Evolutionary conservation across 2,888 invertebrate genomes (phyloP).

Genomic region (Morpho deidamia): DNA sequence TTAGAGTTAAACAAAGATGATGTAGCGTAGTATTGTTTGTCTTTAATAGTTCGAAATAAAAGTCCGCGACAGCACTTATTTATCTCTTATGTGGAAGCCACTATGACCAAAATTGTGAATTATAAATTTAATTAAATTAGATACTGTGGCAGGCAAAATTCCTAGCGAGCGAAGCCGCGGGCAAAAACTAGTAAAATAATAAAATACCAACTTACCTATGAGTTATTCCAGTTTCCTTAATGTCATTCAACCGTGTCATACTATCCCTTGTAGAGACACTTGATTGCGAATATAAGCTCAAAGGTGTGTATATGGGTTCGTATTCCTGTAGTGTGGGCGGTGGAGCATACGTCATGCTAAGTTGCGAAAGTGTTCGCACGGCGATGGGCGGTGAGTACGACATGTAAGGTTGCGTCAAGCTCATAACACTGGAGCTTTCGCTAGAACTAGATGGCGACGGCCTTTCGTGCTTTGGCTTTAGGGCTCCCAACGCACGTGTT

Average conservation of each 20-base stretch:
- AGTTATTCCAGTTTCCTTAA: constrained; percentile 61
- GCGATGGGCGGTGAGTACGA: constrained; percentile 76
- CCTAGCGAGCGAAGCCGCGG: no score
- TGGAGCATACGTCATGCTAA: constrained; percentile 80
- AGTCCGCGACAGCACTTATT: no score
- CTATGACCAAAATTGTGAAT: no score
- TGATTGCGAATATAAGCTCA: constrained; percentile 68
- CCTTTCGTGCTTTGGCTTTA: constrained; percentile 80
- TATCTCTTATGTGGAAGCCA: no score
- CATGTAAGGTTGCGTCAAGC: constrained; percentile 69
- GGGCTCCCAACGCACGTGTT: constrained; percentile 84
- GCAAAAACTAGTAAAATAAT: neutral
- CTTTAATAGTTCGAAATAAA: no score
- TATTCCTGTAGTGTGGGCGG: constrained; percentile 77
- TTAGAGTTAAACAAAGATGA: no score
- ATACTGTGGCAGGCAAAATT: no score
- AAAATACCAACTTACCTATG: constrained; percentile 48
- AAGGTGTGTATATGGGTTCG: constrained; percentile 69
- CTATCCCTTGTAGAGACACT: constrained; percentile 69
- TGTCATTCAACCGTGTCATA: constrained; percentile 66
- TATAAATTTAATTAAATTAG: no score
- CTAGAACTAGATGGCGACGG: constrained; percentile 84
- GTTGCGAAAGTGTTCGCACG: constrained; percentile 73
- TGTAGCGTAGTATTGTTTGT: no score
- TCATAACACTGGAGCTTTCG: constrained; percentile 78